Evolutionary conservation across 2,797 vertebrate species (phyloP).

Genomic region (Natrix natrix): DNA sequence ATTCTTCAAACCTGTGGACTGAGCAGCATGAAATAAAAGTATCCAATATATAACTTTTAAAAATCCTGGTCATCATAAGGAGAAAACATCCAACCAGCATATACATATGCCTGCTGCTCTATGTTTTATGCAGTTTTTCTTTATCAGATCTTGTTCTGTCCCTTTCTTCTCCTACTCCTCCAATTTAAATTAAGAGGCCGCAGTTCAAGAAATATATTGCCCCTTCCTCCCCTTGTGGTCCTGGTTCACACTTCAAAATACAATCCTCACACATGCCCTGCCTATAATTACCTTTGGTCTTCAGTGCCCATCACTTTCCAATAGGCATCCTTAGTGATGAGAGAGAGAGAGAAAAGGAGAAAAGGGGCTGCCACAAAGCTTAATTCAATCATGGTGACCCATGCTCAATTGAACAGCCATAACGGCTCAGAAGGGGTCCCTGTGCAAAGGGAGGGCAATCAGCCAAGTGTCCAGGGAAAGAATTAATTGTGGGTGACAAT

Average conservation of each 20-base stretch:
- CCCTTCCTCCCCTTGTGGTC: background rate
- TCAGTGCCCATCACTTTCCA: constrained; percentile 69
- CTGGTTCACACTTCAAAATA: constrained; percentile 58
- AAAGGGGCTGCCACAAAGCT: constrained; percentile 82
- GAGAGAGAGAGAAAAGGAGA: constrained; percentile 62
- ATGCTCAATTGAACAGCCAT: constrained; percentile 99
- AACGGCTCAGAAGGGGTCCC: constrained; percentile 89
- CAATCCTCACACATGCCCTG: constrained; percentile 58
- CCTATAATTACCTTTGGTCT: constrained; percentile 69
- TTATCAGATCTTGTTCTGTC: accelerated
- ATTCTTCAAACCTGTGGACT: background rate
- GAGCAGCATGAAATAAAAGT: background rate
- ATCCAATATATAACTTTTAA: background rate
- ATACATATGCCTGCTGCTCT: background rate
- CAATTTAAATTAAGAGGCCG: constrained; percentile 17
- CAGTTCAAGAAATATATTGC: constrained; percentile 31
- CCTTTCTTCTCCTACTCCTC: constrained; percentile 2
- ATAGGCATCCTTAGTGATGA: constrained; percentile 69
- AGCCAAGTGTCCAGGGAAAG: constrained; percentile 77
- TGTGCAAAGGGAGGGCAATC: constrained; percentile 81
- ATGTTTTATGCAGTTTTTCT: background rate
- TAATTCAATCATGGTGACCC: constrained; percentile 91
- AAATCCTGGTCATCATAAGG: background rate
- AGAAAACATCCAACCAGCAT: background rate
- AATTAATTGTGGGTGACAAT: constrained; percentile 98